Percentiles rank a stretch among this genome's conserved stretches.
Conservation (phyloP, 2,113 vertebrate species). For the Sclerurus mexicanus region DNA sequence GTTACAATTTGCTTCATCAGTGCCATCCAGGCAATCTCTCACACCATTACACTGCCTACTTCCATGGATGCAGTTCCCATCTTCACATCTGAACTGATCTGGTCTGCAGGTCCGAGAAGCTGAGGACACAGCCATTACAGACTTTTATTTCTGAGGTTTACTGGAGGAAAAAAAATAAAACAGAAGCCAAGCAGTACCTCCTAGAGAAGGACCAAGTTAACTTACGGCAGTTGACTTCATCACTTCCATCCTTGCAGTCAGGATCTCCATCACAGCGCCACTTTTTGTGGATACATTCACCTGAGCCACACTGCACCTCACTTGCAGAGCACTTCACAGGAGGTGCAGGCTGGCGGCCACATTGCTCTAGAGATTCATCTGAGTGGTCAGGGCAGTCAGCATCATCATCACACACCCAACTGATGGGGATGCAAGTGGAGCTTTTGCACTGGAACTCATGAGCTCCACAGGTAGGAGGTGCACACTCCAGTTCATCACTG, state of each 20-base stretch:
- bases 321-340: constrained; percentile 82
- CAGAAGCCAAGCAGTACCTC: not conserved
- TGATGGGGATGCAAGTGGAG: constrained; percentile 87
- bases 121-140: constrained; percentile 41
- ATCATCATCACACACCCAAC: constrained; percentile 94
- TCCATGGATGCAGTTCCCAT: constrained; percentile 89
- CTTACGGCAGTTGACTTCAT: constrained; percentile 95
- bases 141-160: not conserved
- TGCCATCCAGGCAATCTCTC: constrained; percentile 90
- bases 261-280: constrained; percentile 97
- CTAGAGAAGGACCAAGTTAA: not conserved
- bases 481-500: constrained; percentile 88
- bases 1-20: constrained; percentile 90
- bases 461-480: constrained; percentile 84
- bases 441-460: constrained; percentile 92
- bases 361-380: constrained; percentile 87
- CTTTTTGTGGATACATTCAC: constrained; percentile 94
- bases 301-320: constrained; percentile 88
- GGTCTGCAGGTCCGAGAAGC: constrained; percentile 88
- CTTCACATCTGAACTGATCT: constrained; percentile 94
- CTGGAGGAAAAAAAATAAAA: not conserved
- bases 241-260: constrained; percentile 95
- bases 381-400: constrained; percentile 93
- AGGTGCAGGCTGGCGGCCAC: constrained; percentile 85
- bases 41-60: constrained; percentile 90